Base-by-base conservation (phyloP, 1,140 invertebrate species). In the Luehdorfia chinensis region DNA sequence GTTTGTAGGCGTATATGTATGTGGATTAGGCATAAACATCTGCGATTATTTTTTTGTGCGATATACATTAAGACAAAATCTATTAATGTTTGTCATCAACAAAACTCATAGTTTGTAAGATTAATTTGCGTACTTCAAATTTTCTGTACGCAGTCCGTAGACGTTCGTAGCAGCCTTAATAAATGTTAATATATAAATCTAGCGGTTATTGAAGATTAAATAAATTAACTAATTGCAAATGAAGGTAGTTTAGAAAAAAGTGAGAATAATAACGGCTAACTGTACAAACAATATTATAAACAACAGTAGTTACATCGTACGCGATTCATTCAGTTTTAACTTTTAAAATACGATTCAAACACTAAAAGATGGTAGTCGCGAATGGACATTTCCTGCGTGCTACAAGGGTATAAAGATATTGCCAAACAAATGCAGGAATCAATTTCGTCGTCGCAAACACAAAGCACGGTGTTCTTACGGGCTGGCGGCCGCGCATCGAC, bases 401-500 rank as follows among this genome's bases (percentile, higher is more conserved):
- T 15, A 27, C 39, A 43, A 23, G 15, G 33, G 25, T 28, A 31
- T 48, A 30, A 59, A 41, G 32, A 36, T 57, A 66, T 67, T 73
- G 68, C 57, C 71, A 73, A 74, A 74, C 69, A 58, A 72, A 63
- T 66, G 49, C 61, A 27, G 51, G 60, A 51, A 70, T 58, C 52
- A 55, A 47, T 65, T 60, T 60, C 49, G 56, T 65, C 55, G 46
- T 64, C 36, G 46, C 32, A 45, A 61, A 43, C 72, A 76, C 72
- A 71, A 68, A 66, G 56, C 64, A 65, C 74, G 58, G 37, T 59
- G 41, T 69, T 72, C 59, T 76, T 80, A 72, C 71, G 47, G 60
- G 72, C 58, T 65, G 58, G 3, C 47, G 63, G 65, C 59, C 67
- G 59, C 62, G 62, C 63, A 63, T 54, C 77, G 77, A 83, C 81